A percentile compares a stretch with the other conserved stretches of the same genome.
phyloP scores from a whole-genome alignment of 2,888 invertebrate species.

The Rapana venosa region DNA sequence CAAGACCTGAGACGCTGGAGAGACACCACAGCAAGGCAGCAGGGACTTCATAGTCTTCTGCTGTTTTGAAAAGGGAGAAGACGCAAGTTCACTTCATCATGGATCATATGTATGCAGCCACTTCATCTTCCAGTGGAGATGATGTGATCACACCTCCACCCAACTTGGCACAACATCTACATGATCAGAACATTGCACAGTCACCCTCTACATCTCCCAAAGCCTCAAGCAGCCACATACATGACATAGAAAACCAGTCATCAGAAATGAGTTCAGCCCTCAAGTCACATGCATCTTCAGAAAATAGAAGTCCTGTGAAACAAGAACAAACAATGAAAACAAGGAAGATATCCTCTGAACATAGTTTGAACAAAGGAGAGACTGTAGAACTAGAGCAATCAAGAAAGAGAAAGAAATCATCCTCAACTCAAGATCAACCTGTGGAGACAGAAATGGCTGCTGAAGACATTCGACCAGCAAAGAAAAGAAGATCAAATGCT shows the following conservation, averaged over 20 bases:
- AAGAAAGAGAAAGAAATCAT: neutral
- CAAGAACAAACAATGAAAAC: neutral
- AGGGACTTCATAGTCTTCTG: neutral
- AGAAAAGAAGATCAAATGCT: neutral
- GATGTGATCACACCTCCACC: constrained; percentile 9
- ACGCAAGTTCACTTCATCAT: neutral
- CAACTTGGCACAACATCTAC: neutral
- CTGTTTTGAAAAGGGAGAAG: neutral
- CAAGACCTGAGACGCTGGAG: neutral
- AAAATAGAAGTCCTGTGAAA: neutral
- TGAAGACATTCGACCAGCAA: neutral
- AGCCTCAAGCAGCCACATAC: neutral
- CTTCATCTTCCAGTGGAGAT: neutral
- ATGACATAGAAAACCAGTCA: neutral
- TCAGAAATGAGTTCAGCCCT: neutral
- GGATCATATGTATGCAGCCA: constrained; percentile 31
- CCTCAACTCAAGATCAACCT: neutral
- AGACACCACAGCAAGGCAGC: neutral
- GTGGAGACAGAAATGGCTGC: neutral
- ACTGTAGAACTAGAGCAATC: neutral
- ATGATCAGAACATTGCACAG: neutral
- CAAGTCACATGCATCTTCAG: neutral
- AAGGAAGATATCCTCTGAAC: neutral
- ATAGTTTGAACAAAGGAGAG: neutral
- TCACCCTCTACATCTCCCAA: neutral